Evolutionary conservation across 2,888 invertebrate species (phyloP).

Genomic region (Epinotia ramella): DNA sequence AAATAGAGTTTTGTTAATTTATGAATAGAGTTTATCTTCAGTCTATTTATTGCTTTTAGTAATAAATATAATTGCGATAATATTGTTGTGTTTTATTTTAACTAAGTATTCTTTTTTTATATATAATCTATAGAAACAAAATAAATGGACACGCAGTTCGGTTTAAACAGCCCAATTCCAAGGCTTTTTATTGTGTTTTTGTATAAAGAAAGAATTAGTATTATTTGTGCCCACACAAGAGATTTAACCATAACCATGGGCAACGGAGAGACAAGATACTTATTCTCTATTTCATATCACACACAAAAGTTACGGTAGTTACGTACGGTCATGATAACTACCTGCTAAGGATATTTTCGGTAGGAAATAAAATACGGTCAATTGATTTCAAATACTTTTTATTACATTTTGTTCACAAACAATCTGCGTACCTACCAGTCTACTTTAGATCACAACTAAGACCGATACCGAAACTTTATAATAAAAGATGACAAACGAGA

Average conservation of each 20-base stretch:
- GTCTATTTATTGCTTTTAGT: slow-evolving; percentile 83
- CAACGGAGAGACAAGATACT: neutral
- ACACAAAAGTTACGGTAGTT: neutral
- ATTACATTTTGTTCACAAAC: neutral
- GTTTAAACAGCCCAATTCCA: too few relatives aligned
- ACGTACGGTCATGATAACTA: too few relatives aligned
- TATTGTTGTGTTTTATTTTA: slow-evolving; percentile 26
- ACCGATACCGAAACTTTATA: too few relatives aligned
- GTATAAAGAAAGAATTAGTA: too few relatives aligned
- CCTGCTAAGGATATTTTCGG: neutral
- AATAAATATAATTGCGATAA: slow-evolving; percentile 68
- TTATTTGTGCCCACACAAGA: too few relatives aligned
- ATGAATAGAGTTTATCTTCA: slow-evolving; percentile 81
- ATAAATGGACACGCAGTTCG: too few relatives aligned
- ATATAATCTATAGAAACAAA: too few relatives aligned
- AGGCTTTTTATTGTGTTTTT: too few relatives aligned
- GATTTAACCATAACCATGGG: too few relatives aligned
- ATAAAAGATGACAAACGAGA: too few relatives aligned
- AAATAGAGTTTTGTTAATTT: slow-evolving; percentile 77
- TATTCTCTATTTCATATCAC: neutral
- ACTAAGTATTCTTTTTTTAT: neutral
- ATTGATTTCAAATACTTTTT: neutral
- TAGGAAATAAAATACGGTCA: neutral
- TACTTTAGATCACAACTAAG: too few relatives aligned
- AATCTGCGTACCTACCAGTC: too few relatives aligned